Evolutionary conservation across 2,113 vertebrate species (phyloP).

Genomic region (Psilopsiagon aymara): DNA sequence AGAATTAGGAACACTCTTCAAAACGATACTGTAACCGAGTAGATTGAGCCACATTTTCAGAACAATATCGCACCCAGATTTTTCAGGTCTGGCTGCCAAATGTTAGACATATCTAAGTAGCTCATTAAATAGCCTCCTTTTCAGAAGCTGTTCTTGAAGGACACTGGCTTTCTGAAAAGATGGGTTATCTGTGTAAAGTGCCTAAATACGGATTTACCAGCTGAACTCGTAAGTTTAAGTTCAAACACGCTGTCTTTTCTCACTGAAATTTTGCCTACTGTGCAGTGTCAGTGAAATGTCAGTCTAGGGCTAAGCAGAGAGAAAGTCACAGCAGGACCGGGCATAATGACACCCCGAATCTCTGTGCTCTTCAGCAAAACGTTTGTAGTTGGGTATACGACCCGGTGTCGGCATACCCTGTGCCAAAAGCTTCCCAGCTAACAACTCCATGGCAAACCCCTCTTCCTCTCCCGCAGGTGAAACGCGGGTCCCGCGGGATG

Average conservation of each 20-base stretch:
- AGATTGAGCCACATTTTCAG: background rate
- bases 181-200: background rate
- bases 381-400: background rate
- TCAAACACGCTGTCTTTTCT: background rate
- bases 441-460: background rate
- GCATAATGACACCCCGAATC: accelerated
- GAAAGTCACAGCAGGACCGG: background rate
- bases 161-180: background rate
- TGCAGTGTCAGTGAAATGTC: background rate
- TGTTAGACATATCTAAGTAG: background rate
- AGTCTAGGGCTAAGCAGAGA: background rate
- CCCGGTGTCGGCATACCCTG: background rate
- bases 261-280: background rate
- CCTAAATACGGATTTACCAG: background rate
- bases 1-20: background rate
- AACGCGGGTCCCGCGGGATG: background rate
- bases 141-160: background rate
- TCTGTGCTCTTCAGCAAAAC: background rate
- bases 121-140: background rate
- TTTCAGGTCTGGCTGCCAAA: slow-evolving; percentile 54
- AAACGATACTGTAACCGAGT: background rate
- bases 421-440: background rate
- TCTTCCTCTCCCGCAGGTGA: background rate
- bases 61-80: background rate
- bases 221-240: background rate